These are phyloP conservation scores for Mimachlamys varia DNA, from an alignment of 2,888 invertebrate species.

Conservation along the genomic window DNA sequence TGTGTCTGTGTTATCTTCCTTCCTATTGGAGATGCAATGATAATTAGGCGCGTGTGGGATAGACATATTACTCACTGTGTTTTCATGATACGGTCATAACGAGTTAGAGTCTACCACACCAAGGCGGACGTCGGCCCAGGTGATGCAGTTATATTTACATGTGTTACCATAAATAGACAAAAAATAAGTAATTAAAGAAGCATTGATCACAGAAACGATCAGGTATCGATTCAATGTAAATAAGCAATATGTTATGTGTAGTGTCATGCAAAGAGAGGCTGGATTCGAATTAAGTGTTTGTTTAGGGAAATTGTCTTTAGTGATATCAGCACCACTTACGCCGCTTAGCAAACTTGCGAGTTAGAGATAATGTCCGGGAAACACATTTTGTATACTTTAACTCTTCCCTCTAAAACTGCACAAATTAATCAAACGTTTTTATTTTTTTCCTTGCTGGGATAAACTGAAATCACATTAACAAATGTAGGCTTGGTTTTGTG, in stretches of 20 bases:
- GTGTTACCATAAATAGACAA: neutral
- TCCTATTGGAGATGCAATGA: neutral
- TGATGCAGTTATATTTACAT: neutral
- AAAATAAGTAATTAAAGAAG: neutral
- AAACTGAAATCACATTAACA: no score
- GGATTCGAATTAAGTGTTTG: no score
- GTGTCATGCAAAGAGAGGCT: no score
- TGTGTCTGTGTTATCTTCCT: neutral
- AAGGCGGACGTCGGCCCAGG: neutral
- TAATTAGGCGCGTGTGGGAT: neutral
- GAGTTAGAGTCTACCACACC: neutral
- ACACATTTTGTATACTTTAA: no score
- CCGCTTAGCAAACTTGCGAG: no score
- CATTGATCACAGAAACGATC: neutral
- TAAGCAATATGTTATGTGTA: neutral
- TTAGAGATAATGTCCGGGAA: no score
- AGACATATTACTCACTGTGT: neutral
- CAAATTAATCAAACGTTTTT: no score
- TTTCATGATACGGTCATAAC: neutral
- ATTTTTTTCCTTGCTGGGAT: no score
- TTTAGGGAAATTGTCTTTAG: neutral
- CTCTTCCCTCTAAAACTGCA: no score
- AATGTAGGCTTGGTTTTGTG: no score
- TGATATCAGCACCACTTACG: neutral
- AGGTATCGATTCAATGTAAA: no score